Evolutionary conservation across 1,140 invertebrate species (phyloP), one percentile per base, ranked within the genome.

Genomic region (Sinella curviseta): DNA sequence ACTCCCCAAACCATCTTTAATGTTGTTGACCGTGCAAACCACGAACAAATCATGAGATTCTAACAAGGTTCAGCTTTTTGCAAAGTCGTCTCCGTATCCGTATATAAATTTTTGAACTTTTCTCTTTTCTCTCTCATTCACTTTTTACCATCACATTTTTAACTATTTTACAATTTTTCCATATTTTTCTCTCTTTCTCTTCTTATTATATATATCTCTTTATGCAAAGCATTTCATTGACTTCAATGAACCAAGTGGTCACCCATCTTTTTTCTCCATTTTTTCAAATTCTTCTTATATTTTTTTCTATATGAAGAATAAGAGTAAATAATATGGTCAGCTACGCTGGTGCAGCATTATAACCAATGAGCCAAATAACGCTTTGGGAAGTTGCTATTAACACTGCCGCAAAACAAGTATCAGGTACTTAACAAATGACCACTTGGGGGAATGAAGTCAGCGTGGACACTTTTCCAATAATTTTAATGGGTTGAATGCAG

Each of bases 201-300:
- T 77, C 74, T 73, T 82, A 35, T 82, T 57, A 79, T 78, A 77
- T 74, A n/a, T 80, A 34, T 73, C 34, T 84, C 57, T 82, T 34
- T 70, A 81, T 74, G 54, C 77, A 60, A n/a, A 60, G 55, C 55
- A 60, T 60, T 60, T 26, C 8, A 60, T 60, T 14, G 65, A 70
- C 65, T 70, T 70, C 65, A 70, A 33, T 8, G 26, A 70, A 70
- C 65, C 65, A 70, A 70, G 65, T 70, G 65, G 24, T 60, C 75
- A n/a, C 78, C 74, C 82, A 76, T 76, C 79, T 81, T 70, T 82
- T 77, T 67, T 79, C 67, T 85, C 84, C 81, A 83, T 77, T 81
- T 83, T 80, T 81, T 81, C 80, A 83, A 67, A 77, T 70, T 36
- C 65, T 70, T 81, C 74, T 75, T 74, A n/a, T 36, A 33, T 35